Conservation (phyloP, 2,888 invertebrate species). For the Aromia moschata region DNA sequence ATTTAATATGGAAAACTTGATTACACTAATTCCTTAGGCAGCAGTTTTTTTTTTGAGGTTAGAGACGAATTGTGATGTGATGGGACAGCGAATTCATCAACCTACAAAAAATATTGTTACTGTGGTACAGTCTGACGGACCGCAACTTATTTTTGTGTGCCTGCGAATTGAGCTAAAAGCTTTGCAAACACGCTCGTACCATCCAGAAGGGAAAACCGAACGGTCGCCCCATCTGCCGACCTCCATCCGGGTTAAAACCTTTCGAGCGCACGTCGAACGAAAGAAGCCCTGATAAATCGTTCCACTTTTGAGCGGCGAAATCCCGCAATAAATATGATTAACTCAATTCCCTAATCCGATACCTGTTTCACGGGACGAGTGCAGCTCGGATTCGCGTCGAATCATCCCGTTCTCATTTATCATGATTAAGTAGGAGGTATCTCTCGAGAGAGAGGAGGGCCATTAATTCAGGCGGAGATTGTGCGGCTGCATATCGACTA, state of each 20-base stretch:
- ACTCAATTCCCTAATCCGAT: conserved; percentile 10
- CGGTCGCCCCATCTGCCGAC: neutral
- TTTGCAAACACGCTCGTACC: no score
- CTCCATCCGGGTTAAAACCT: neutral
- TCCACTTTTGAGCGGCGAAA: conserved; percentile 7
- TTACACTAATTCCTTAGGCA: no score
- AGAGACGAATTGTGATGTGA: no score
- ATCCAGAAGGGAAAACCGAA: neutral
- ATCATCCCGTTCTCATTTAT: conserved; percentile 51
- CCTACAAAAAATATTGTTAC: no score
- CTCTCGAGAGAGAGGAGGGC: conserved; percentile 18
- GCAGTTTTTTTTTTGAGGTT: no score
- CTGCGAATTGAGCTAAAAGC: no score
- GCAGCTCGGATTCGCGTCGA: conserved; percentile 44
- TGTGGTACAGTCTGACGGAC: no score
- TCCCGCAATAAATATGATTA: conserved; percentile 14
- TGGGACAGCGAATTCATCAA: no score
- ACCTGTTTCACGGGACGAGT: conserved; percentile 9
- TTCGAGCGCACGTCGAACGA: no score
- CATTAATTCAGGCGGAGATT: conserved; percentile 27
- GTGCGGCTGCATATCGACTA: conserved; percentile 33
- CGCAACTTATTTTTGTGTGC: no score
- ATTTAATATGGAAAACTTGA: no score
- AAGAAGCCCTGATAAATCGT: conserved; percentile 4
- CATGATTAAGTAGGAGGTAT: conserved; percentile 51